Base-by-base conservation (phyloP, 1,140 invertebrate genomes). In the Eueides isabella region DNA sequence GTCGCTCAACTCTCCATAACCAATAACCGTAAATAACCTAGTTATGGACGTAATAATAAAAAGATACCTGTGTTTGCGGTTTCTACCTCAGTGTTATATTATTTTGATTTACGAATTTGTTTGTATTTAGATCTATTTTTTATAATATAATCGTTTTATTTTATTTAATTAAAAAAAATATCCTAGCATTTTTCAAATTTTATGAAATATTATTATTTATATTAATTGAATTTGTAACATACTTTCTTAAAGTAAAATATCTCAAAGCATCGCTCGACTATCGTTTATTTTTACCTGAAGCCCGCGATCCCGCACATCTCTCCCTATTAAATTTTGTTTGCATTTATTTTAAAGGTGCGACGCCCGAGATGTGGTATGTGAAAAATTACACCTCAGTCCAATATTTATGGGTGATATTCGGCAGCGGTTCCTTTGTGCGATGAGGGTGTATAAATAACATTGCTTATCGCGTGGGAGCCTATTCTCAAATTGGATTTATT, bases 371-470 rank as follows among this genome's bases (percentile, higher is more conserved):
- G 84, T 88, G 91, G 91, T 92, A 93, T 93, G 91, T 93, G 91
- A 93, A 92, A 93, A 93, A 93, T 93, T 93, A 93, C 91, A 93
- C 91, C 90, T 92, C 88, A 91, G 86, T 81, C 89, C 91, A 92
- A 92, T 93, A 93, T 93, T 93, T 93, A 93, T 93, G 91, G 90
- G 84, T 91, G 90, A 93, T 93, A 93, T 93, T 93, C 90, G 91
- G 90, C 90, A 91, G 91, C 90, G 91, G 91, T 89, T 85, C 89
- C 91, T 93, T 93, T 93, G 91, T 92, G 81, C 80, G 85, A 88
- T 85, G 89, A 89, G 88, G 86, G 88, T 91, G 88, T 92, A 93
- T 93, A 93, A 93, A 93, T 93, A 93, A 93, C 91, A 88, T 86
- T 83, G 90, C 90, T 93, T 92, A 93, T 93, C 91, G 91, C 90